Evolutionary conservation across 2,888 invertebrate species (phyloP).

Genomic region (Pilophorus perplexus): DNA sequence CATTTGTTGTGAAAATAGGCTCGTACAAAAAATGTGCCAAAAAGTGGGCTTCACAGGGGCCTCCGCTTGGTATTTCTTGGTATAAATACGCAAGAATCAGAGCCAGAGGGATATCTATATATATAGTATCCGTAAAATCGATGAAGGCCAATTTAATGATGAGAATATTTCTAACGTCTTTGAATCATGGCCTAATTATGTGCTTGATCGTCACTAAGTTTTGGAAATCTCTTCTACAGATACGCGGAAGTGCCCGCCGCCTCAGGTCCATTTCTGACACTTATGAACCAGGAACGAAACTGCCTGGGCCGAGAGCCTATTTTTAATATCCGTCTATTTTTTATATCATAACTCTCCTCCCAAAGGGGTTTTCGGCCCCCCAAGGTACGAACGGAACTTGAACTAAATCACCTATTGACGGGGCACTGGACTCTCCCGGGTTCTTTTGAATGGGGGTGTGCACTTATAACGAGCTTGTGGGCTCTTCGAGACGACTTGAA

Average conservation of each 20-base stretch:
- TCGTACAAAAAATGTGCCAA: too few species aligned
- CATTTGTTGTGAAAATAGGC: too few species aligned
- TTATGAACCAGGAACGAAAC: not conserved
- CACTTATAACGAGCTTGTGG: constrained; percentile 15
- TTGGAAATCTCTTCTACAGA: too few species aligned
- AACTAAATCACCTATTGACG: constrained; percentile 24
- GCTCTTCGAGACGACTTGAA: not conserved
- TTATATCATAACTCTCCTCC: constrained; percentile 13
- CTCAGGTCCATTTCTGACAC: not conserved
- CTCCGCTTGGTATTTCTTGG: too few species aligned
- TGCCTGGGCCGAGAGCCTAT: not conserved
- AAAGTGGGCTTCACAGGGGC: too few species aligned
- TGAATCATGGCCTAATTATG: too few species aligned
- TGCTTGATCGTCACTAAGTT: too few species aligned
- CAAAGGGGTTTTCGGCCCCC: not conserved
- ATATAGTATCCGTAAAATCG: too few species aligned
- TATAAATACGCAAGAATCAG: too few species aligned
- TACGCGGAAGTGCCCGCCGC: not conserved
- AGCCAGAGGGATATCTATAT: too few species aligned
- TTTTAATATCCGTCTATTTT: constrained; percentile 8
- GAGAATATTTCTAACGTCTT: too few species aligned
- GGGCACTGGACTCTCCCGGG: not conserved
- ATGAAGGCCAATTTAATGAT: too few species aligned
- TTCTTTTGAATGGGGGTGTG: not conserved
- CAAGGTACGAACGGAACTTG: constrained; percentile 16